Evolutionary conservation across 2,797 vertebrate genomes (phyloP).

Genomic region (Leuciscus waleckii): DNA sequence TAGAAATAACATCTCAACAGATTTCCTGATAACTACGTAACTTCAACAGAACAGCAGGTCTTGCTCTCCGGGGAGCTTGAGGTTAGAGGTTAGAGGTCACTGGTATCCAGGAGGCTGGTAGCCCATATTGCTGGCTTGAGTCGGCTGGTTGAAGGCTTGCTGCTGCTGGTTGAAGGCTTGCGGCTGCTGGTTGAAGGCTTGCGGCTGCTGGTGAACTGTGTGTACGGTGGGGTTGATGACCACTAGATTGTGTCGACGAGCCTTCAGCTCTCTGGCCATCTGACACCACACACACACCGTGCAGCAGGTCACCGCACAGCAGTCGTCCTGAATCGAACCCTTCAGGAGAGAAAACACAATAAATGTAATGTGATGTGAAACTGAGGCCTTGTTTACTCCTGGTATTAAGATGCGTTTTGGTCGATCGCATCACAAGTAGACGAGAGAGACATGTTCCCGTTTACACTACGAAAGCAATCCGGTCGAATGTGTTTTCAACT

Average conservation of each 20-base stretch:
- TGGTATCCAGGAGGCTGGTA: neutral
- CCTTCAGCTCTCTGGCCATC: conserved; percentile 66
- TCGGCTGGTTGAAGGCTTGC: neutral
- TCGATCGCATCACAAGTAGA: too few relatives aligned
- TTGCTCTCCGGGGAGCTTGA: neutral
- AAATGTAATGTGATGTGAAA: too few relatives aligned
- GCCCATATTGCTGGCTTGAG: neutral
- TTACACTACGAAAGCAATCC: too few relatives aligned
- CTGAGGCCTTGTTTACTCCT: too few relatives aligned
- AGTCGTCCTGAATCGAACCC: conserved; percentile 66
- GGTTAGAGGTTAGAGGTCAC: neutral
- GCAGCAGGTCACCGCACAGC: conserved; percentile 57
- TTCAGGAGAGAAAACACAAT: conserved; percentile 10
- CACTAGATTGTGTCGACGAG: conserved; percentile 22
- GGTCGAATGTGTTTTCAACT: too few relatives aligned
- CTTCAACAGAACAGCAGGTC: neutral
- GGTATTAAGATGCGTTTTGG: too few relatives aligned
- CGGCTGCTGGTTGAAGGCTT: neutral
- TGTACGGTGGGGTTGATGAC: conserved; percentile 34
- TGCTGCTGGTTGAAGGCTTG: neutral
- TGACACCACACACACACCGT: conserved; percentile 63
- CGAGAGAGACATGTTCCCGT: too few relatives aligned
- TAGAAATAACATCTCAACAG: neutral
- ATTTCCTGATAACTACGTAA: neutral
- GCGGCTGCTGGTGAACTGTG: neutral